A percentile compares a stretch with the other conserved stretches of the same genome.
Evolutionary conservation across 2,113 vertebrate species (phyloP).

Genomic region (Carassius carassius): DNA sequence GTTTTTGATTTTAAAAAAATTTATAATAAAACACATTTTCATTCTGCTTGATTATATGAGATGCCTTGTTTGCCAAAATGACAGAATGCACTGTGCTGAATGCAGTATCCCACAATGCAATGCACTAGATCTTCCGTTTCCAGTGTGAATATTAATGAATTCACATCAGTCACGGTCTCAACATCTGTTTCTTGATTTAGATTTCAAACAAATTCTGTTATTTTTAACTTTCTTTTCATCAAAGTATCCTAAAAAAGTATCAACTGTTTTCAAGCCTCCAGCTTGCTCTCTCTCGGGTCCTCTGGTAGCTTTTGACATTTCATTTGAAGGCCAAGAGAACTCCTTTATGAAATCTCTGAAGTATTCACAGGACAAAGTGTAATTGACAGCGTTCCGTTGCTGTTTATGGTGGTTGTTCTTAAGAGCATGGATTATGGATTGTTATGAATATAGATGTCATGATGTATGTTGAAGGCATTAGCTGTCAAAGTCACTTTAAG

Average conservation of each 20-base stretch:
- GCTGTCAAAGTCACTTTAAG: background rate
- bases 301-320: conserved; percentile 24
- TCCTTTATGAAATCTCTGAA: no score
- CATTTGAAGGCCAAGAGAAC: background rate
- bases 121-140: background rate
- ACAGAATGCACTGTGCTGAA: background rate
- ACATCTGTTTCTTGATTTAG: background rate
- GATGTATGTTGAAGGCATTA: background rate
- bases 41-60: background rate
- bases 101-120: background rate
- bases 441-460: conserved; percentile 39
- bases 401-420: background rate
- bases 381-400: background rate
- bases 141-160: background rate
- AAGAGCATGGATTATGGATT: background rate
- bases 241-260: no score
- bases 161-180: background rate
- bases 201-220: no score
- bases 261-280: background rate
- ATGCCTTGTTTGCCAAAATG: background rate
- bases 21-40: no score
- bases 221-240: no score
- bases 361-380: background rate
- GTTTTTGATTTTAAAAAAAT: background rate
- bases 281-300: background rate